Evolutionary conservation across 1,140 invertebrate species (phyloP).

Genomic region (Telenomus remus): DNA sequence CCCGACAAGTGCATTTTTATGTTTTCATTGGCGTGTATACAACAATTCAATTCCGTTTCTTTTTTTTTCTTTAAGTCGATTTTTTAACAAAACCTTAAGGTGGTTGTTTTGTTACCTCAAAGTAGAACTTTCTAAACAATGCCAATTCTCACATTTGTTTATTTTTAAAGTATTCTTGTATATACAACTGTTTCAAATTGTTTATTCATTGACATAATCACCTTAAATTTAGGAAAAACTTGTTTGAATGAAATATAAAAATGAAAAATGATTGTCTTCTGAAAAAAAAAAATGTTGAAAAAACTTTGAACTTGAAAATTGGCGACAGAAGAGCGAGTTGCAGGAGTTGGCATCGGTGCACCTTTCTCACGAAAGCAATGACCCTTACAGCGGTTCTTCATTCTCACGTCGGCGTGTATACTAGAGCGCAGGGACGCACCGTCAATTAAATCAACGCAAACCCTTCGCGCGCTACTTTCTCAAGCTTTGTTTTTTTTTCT

Average conservation of each 20-base stretch:
- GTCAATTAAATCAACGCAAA: constrained; percentile 30
- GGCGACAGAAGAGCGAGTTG: constrained; percentile 10
- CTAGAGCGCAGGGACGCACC: constrained; percentile 14
- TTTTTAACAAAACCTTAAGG: no score
- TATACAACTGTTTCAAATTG: no score
- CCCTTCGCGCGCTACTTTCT: constrained; percentile 22
- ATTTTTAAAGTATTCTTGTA: no score
- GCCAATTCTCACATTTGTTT: no score
- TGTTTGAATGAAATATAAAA: no score
- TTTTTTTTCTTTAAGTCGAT: constrained; percentile 1
- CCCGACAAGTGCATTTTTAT: constrained; percentile 19
- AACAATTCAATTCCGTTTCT: neutral
- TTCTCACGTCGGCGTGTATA: constrained; percentile 33
- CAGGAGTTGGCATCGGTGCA: constrained; percentile 1
- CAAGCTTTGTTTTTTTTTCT: constrained; percentile 28
- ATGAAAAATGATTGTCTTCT: no score
- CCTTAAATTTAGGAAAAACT: no score
- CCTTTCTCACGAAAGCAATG: constrained; percentile 42
- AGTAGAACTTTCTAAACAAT: no score
- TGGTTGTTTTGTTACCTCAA: no score
- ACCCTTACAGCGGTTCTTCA: constrained; percentile 25
- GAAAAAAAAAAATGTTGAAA: no score
- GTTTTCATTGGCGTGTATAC: neutral
- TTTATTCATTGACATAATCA: no score
- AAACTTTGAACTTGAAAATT: constrained; percentile 5